Conservation (phyloP, 2,797 vertebrate species). For the Muscicapa comitata region DNA sequence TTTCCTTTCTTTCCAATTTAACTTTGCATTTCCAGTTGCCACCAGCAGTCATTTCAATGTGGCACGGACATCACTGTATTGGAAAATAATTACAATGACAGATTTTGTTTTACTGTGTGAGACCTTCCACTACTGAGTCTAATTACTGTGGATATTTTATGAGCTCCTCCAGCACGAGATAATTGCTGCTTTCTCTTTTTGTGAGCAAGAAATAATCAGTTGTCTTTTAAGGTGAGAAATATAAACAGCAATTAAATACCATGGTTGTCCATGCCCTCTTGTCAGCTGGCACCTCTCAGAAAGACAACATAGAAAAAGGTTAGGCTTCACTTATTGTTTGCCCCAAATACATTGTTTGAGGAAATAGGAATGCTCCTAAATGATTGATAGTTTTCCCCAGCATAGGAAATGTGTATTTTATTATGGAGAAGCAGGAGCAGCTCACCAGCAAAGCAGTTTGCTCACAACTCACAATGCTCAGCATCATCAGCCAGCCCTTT, state of each 20-base stretch:
- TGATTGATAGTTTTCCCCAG: not conserved
- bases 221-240: slow-evolving; percentile 38
- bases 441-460: not conserved
- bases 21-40: not conserved
- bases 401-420: not conserved
- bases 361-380: not conserved
- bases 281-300: not conserved
- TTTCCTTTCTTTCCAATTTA: slow-evolving; percentile 3
- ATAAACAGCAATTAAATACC: slow-evolving; percentile 58
- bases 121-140: slow-evolving; percentile 6
- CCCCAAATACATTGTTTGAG: not conserved
- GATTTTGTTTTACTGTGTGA: slow-evolving; percentile 45
- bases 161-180: not conserved
- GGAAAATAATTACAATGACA: slow-evolving; percentile 49
- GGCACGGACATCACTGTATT: not conserved
- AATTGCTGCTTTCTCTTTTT: slow-evolving; percentile 59
- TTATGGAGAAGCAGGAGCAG: not conserved
- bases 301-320: not conserved
- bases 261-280: not conserved
- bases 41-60: fast-evolving
- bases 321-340: not conserved
- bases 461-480: not conserved
- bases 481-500: not conserved
- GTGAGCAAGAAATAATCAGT: slow-evolving; percentile 21
- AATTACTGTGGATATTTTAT: slow-evolving; percentile 52